These are phyloP conservation scores for Zaprionus ornatus DNA, from an alignment of 1,140 invertebrate genomes.

Conservation along the genomic window DNA sequence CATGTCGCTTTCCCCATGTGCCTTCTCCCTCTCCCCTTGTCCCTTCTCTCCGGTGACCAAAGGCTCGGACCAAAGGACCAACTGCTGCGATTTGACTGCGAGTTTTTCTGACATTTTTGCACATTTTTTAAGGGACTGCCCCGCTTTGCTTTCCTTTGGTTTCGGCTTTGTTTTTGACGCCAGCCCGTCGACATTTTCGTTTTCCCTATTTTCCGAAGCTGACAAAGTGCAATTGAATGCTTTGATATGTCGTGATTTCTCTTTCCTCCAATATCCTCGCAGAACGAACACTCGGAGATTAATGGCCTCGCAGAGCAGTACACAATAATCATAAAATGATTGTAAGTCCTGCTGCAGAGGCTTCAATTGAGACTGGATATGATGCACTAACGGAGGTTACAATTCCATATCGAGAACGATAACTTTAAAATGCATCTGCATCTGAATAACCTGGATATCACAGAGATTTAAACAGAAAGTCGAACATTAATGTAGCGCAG, in stretches of 20 bases:
- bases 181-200: constrained; percentile 49
- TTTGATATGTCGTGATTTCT: constrained; percentile 30
- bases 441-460: not conserved
- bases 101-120: constrained; percentile 81
- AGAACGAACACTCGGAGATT: constrained; percentile 28
- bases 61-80: constrained; percentile 27
- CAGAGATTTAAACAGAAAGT: not conserved
- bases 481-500: not conserved
- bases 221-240: constrained; percentile 76
- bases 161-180: constrained; percentile 56
- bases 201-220: constrained; percentile 47
- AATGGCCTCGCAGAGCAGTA: constrained; percentile 20
- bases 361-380: not conserved
- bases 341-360: constrained; percentile 22
- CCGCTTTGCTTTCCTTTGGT: constrained; percentile 19
- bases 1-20: constrained; percentile 14
- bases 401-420: no score
- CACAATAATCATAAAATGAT: constrained; percentile 71
- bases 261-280: no score
- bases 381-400: no score
- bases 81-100: constrained; percentile 75
- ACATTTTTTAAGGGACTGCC: constrained; percentile 53
- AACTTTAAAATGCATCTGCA: not conserved
- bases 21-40: constrained; percentile 54
- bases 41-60: not conserved